phyloP scores from a whole-genome alignment of 2,113 vertebrate species.

The Xerus inauris region DNA sequence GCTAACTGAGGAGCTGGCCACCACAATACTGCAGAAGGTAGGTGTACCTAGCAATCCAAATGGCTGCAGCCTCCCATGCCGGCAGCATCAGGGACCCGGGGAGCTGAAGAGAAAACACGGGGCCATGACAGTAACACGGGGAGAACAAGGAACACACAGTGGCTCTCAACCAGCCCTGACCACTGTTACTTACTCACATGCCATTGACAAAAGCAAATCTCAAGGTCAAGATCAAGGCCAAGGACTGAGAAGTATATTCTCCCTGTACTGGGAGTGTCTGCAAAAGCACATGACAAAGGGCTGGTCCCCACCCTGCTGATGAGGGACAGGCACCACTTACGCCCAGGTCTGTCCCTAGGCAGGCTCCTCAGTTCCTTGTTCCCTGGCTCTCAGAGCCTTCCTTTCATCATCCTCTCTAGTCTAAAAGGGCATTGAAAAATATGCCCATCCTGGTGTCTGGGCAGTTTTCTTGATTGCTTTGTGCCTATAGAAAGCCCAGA shows the following conservation, averaged over 20 bases:
- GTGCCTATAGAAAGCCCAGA: not conserved
- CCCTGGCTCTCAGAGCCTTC: not conserved
- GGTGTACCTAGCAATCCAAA: not conserved
- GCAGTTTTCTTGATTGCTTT: not conserved
- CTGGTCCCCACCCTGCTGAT: too few relatives aligned
- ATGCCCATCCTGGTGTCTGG: not conserved
- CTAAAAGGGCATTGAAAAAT: not conserved
- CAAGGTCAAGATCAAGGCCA: not conserved
- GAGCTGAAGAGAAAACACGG: accelerated
- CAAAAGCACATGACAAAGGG: not conserved
- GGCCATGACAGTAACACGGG: not conserved
- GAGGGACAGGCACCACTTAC: accelerated
- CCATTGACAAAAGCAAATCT: not conserved
- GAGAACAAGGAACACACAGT: not conserved
- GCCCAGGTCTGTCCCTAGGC: not conserved
- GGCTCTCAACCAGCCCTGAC: not conserved
- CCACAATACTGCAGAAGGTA: slow-evolving; percentile 97
- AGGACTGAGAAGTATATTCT: accelerated
- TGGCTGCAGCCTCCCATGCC: accelerated
- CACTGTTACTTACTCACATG: not conserved
- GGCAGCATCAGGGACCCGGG: not conserved
- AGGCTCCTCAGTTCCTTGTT: too few relatives aligned
- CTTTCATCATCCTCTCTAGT: not conserved
- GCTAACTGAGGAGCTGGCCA: slow-evolving; percentile 96
- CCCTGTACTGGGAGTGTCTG: not conserved